phyloP scores from a whole-genome alignment of 2,113 vertebrate genomes.

The Ophthalmolycus amberensis region DNA sequence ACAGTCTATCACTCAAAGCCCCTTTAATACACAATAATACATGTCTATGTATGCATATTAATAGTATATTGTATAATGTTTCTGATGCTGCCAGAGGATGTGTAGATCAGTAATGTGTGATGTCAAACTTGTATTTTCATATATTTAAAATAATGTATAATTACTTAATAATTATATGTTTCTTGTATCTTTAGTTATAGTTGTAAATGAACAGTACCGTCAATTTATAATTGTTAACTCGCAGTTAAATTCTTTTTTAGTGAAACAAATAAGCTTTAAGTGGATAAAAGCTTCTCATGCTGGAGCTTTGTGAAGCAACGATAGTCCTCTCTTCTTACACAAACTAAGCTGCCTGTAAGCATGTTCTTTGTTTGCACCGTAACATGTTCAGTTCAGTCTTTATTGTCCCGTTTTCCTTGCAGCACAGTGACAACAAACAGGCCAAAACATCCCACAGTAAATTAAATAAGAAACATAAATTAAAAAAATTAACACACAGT shows the following conservation, averaged over 20 bases:
- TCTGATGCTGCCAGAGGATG: background rate
- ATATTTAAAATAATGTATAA: background rate
- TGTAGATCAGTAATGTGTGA: background rate
- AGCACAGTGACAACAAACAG: background rate
- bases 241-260: background rate
- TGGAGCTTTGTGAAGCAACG: background rate
- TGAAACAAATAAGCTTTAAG: background rate
- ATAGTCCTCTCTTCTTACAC: background rate
- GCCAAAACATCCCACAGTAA: background rate
- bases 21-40: constrained; percentile 3
- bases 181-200: background rate
- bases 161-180: background rate
- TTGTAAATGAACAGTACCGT: background rate
- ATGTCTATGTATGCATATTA: background rate
- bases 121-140: background rate
- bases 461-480: background rate
- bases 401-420: background rate
- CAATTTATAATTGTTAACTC: background rate
- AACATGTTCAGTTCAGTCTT: background rate
- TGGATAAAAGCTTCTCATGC: background rate
- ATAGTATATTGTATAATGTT: background rate
- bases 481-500: background rate
- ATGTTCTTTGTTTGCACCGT: background rate
- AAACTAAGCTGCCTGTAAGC: background rate
- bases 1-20: background rate